Conservation (phyloP, 2,113 vertebrate genomes). For the Hoplias malabaricus region DNA sequence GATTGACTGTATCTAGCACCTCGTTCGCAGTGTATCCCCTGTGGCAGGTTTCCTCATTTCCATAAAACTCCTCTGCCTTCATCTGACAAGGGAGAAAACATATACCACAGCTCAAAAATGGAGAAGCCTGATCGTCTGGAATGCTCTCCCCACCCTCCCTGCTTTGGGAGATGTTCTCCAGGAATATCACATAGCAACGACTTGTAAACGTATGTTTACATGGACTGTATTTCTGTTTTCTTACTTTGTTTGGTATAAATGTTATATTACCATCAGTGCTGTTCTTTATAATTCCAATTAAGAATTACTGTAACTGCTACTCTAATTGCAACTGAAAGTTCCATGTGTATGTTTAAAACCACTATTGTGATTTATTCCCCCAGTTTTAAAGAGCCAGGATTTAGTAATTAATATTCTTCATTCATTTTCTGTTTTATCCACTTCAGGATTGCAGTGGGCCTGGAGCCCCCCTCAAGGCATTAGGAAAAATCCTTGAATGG, state of each 20-base stretch:
- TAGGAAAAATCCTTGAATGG: too few relatives aligned
- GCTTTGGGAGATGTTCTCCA: neutral
- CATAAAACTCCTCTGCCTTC: conserved; percentile 72
- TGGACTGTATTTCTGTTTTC: neutral
- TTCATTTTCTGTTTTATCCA: too few relatives aligned
- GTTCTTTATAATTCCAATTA: too few relatives aligned
- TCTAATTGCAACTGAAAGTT: too few relatives aligned
- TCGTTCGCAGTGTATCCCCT: conserved; percentile 71
- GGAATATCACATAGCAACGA: conserved; percentile 9
- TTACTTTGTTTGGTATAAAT: neutral
- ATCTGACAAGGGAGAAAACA: conserved; percentile 65
- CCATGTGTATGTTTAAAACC: too few relatives aligned
- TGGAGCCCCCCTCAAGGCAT: too few relatives aligned
- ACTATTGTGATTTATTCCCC: too few relatives aligned
- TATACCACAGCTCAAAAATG: conserved; percentile 61
- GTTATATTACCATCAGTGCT: too few relatives aligned
- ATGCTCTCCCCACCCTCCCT: conserved; percentile 25
- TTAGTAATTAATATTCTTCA: too few relatives aligned
- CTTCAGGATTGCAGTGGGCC: too few relatives aligned
- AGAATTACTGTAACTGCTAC: too few relatives aligned
- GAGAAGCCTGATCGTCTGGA: conserved; percentile 48
- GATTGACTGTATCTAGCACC: conserved; percentile 68
- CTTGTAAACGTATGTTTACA: conserved; percentile 8
- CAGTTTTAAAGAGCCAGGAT: too few relatives aligned
- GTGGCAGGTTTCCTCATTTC: conserved; percentile 72